Evolutionary conservation across 2,113 vertebrate genomes (phyloP), one percentile per base, ranked within the genome.

Genomic region (Brienomyrus brachyistius): DNA sequence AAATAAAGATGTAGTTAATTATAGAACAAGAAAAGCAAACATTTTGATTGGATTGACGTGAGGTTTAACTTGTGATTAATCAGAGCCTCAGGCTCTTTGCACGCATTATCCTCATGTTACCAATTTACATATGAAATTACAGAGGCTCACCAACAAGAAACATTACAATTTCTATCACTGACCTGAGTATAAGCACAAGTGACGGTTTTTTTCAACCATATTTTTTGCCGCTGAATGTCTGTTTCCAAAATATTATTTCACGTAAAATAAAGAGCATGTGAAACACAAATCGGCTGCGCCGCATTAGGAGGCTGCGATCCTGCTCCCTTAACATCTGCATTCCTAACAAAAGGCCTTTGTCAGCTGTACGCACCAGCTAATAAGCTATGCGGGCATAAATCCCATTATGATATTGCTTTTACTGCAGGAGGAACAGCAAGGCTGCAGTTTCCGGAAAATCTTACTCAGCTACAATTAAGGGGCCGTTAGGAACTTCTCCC

Each of bases 391-490:
- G 89, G 91, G 93, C 92, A 92, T 94, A 94, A 94, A 95, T 94
- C 92, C 91, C 90, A 93, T 95, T 94, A 94, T 93, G 93, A 93
- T 94, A 93, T 95, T 89, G 90, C 48, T 93, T 94, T 93, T 91
- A 93, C 92, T 94, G 93, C 93, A 94, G 93, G 91, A 87, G 92
- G 93, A 74, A 17, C 92, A 92, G 95, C 93, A 92, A 92, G 94
- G 94, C 94, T 92, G 92, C 92, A 92, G 93, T 95, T 95, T 92
- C 92, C 93, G 91, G 48, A 94, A 94, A 95, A 94, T 94, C 93
- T 94, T 93, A 95, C 94, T 94, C 92, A 91, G 94, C 95, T 93
- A 92, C 94, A 94, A 95, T 95, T 95, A 94, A 93, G 95, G 94
- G 94, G 95, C 74, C 95, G 93, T 94, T 91, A 94, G 93, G 94